These are phyloP conservation scores for Tenthredo scrophulariae DNA, from an alignment of 2,888 invertebrate genomes.

Conservation along the genomic window DNA sequence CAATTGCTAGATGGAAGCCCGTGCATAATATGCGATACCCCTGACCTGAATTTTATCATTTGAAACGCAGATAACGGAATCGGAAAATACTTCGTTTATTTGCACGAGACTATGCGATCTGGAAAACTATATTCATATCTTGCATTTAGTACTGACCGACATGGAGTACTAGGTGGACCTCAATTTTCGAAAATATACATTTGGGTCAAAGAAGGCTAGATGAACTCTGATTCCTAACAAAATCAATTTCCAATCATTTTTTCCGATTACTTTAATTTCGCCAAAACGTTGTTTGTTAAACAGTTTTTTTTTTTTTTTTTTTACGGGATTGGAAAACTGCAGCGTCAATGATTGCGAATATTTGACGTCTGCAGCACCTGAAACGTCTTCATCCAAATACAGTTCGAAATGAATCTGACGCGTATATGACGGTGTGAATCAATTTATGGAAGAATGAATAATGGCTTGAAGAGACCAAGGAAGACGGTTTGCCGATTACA, in stretches of 20 bases:
- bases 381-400: background rate
- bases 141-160: background rate
- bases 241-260: background rate
- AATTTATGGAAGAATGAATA: conserved; percentile 19
- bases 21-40: conserved; percentile 15
- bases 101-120: background rate
- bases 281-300: background rate
- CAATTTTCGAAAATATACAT: background rate
- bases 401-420: background rate
- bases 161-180: background rate
- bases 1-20: background rate
- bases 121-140: background rate
- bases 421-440: background rate
- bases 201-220: background rate
- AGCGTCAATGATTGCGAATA: background rate
- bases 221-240: background rate
- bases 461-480: background rate
- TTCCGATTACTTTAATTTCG: background rate
- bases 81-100: conserved; percentile 27
- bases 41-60: conserved; percentile 26
- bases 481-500: background rate
- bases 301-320: background rate
- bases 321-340: background rate
- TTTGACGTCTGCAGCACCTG: conserved; percentile 1
- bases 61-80: conserved; percentile 14